These are phyloP conservation scores for Heliconius eleuchia DNA, from an alignment of 1,140 invertebrate species.

Conservation along the genomic window DNA sequence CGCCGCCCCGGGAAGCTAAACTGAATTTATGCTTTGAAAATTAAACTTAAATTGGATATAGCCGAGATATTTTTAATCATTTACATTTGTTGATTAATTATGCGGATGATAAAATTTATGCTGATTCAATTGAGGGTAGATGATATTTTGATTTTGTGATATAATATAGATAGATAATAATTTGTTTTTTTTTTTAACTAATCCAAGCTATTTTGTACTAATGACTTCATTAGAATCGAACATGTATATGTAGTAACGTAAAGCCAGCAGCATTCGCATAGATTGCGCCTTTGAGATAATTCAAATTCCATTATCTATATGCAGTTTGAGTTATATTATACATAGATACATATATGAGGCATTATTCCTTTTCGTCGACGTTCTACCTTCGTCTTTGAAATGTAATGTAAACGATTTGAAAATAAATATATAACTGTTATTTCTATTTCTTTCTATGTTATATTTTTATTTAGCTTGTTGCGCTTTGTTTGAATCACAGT, in stretches of 20 bases:
- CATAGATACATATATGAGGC: background rate
- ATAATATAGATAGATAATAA: background rate
- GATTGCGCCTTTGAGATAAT: conserved; percentile 5
- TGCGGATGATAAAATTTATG: conserved; percentile 54
- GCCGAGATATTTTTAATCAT: conserved; percentile 68
- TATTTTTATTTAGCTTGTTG: too few relatives aligned
- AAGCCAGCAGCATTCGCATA: background rate
- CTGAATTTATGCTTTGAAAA: conserved; percentile 78
- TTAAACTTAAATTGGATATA: conserved; percentile 79
- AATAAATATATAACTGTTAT: too few relatives aligned
- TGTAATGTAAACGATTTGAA: too few relatives aligned
- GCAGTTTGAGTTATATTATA: conserved; percentile 11
- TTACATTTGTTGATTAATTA: conserved; percentile 50
- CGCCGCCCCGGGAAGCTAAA: conserved; percentile 72
- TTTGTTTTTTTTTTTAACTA: background rate
- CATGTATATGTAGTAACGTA: background rate
- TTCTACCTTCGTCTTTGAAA: background rate
- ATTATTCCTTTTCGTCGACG: background rate
- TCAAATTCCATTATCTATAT: conserved; percentile 9
- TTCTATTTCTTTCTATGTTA: too few relatives aligned
- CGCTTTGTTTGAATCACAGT: too few relatives aligned
- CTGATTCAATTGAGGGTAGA: conserved; percentile 39
- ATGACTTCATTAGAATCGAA: background rate
- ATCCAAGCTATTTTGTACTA: background rate
- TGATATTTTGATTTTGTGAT: background rate